Evolutionary conservation across 2,113 vertebrate species (phyloP), one percentile per base, ranked within the genome.

Genomic region (Hippolais icterina): DNA sequence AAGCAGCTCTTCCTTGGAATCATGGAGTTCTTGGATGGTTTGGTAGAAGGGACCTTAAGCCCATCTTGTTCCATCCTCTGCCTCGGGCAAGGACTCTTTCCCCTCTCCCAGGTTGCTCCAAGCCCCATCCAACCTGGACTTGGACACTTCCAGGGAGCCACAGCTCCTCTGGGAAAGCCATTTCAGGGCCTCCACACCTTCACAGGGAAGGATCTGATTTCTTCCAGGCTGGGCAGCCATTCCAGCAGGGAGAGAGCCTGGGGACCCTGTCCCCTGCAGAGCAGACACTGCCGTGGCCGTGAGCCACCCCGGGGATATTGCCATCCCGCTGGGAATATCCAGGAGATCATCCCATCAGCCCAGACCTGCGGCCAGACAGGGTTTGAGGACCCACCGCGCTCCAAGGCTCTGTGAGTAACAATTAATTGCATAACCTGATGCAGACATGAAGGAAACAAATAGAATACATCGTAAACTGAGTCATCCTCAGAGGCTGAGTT

Each of bases 71-170:
- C 22, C 44, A 27, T 3, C 13, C 31, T 1, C 21, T 44, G 7
- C 53, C 22, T 3, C 5, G 46, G 44, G 25, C 13, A 35, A 24
- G 1, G 25, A 23, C 37, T 23, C 9, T 7, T 77, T 37, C 11
- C 14, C 2, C 14, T 18, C 8, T 5, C 33, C 27, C 46, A 37
- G 27, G 11, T 0, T 44, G 46, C 22, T 77, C 72, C 27, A 60
- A 44, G 4, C 17, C 31, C 31, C 1, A 1, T 37, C 63, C 53
- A 60, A 0, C 18, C 22, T 11, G 47, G 27, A 0, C 10, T 27
- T 24, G 33, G 33, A 8, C 18, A 46, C 10, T 39, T 2, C 39
- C 39, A 69, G 46, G 22, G 33, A 19, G 22, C 22, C 54, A 53
- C 54, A 52, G 33, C 39, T 33, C 4, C 33, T 24, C 54, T 60